phyloP scores from a whole-genome alignment of 37 sponge, comb jelly and placozoan genomes.

The Chondrilla cf. caribensis region DNA sequence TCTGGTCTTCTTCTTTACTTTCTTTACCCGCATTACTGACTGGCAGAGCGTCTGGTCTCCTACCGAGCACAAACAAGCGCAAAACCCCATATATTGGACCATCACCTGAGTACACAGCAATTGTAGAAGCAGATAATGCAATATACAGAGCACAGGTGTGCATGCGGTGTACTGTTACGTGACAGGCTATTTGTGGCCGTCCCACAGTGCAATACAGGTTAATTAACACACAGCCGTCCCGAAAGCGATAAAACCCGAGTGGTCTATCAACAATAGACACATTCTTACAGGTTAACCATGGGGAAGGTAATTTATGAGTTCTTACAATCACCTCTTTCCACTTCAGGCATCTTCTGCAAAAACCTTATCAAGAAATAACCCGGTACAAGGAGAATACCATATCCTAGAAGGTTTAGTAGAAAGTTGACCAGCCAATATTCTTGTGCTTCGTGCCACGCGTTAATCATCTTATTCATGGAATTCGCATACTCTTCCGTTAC shows the following conservation, averaged over 20 bases:
- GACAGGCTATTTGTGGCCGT: too few relatives aligned
- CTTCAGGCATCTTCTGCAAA: slow-evolving; percentile 50
- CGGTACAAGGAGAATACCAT: slow-evolving; percentile 77
- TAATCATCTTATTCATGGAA: neutral
- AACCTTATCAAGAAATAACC: slow-evolving; percentile 66
- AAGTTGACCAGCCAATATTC: slow-evolving; percentile 84
- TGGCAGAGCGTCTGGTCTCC: slow-evolving; percentile 17
- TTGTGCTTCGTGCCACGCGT: slow-evolving; percentile 18
- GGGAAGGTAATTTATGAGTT: too few relatives aligned
- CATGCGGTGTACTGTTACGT: too few relatives aligned
- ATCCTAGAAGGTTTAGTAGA: slow-evolving; percentile 79
- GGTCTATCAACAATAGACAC: too few relatives aligned
- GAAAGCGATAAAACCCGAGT: too few relatives aligned
- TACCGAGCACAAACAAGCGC: slow-evolving; percentile 49
- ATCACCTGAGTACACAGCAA: slow-evolving; percentile 25
- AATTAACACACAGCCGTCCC: too few relatives aligned
- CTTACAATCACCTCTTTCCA: slow-evolving; percentile 75
- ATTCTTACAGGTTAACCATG: too few relatives aligned
- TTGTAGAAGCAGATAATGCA: too few relatives aligned
- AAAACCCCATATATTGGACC: slow-evolving; percentile 49
- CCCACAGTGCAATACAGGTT: too few relatives aligned
- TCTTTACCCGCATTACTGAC: slow-evolving; percentile 1
- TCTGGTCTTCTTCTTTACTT: neutral
- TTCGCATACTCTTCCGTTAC: too few relatives aligned
- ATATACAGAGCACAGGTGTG: too few relatives aligned